These are phyloP conservation scores for Euphydryas editha DNA, from an alignment of 2,888 invertebrate genomes.

Conservation along the genomic window DNA sequence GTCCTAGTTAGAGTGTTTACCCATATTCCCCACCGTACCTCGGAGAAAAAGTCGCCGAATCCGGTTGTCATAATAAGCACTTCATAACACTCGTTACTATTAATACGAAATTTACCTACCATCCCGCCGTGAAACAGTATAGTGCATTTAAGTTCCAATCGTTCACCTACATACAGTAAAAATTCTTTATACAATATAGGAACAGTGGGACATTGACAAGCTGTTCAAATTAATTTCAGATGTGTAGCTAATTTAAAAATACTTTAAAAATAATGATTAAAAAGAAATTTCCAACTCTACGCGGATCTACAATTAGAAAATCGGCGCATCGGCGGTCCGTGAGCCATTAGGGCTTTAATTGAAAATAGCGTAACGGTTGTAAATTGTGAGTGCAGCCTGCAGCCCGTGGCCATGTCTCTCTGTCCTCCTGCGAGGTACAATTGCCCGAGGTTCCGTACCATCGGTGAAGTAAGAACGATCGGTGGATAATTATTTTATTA, in stretches of 20 bases:
- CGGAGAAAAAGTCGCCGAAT: too few relatives aligned
- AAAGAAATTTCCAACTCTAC: constrained; percentile 48
- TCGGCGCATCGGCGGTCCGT: constrained; percentile 82
- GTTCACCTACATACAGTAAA: too few relatives aligned
- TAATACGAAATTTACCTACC: too few relatives aligned
- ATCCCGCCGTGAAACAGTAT: too few relatives aligned
- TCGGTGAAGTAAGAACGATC: constrained; percentile 6
- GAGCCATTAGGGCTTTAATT: constrained; percentile 87
- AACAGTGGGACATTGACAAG: too few relatives aligned
- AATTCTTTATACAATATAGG: too few relatives aligned
- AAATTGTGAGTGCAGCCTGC: constrained; percentile 80
- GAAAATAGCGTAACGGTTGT: constrained; percentile 87
- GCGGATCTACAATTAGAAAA: constrained; percentile 72
- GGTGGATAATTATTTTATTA: not conserved
- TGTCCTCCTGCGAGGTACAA: constrained; percentile 53
- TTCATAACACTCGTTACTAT: too few relatives aligned
- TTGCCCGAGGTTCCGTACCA: constrained; percentile 36
- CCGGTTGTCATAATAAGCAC: too few relatives aligned
- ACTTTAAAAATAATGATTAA: not conserved
- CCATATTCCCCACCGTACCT: too few relatives aligned
- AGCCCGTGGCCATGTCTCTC: constrained; percentile 46
- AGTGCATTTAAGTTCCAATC: too few relatives aligned
- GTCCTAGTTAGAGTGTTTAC: too few relatives aligned
- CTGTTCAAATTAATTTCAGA: too few relatives aligned
- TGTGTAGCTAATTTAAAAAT: not conserved